phyloP scores from a whole-genome alignment of 2,113 vertebrate species.

The Cynocephalus volans region DNA sequence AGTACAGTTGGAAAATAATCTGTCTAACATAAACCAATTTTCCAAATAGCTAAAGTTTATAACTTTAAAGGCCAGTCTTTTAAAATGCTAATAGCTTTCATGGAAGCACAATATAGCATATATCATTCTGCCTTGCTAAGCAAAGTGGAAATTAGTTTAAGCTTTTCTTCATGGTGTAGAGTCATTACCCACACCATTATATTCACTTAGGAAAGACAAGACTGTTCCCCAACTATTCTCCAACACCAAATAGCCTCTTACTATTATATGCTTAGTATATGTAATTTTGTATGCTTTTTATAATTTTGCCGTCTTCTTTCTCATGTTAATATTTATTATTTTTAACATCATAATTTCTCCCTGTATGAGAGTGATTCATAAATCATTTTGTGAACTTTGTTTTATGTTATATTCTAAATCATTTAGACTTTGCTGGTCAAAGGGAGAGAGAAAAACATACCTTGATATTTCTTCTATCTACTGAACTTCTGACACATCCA shows the following conservation, averaged over 20 bases:
- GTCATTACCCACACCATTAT: neutral
- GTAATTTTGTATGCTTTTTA: neutral
- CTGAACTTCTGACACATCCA: neutral
- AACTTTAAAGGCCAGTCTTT: constrained; percentile 43
- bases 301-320: neutral
- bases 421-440: neutral
- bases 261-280: neutral
- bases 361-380: constrained; percentile 19
- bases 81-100: constrained; percentile 1
- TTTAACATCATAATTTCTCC: neutral
- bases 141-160: constrained; percentile 24
- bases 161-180: constrained; percentile 8
- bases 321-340: constrained; percentile 50
- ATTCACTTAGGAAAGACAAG: neutral
- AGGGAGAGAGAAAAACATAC: neutral
- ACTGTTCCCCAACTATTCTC: neutral
- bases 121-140: constrained; percentile 26
- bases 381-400: neutral
- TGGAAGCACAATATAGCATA: constrained; percentile 6
- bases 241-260: neutral
- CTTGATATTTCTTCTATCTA: neutral
- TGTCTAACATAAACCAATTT: constrained; percentile 37
- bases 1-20: constrained; percentile 32
- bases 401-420: constrained; percentile 51
- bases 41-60: constrained; percentile 36